phyloP scores from a whole-genome alignment of 2,797 vertebrate genomes.

The Anas acuta region DNA sequence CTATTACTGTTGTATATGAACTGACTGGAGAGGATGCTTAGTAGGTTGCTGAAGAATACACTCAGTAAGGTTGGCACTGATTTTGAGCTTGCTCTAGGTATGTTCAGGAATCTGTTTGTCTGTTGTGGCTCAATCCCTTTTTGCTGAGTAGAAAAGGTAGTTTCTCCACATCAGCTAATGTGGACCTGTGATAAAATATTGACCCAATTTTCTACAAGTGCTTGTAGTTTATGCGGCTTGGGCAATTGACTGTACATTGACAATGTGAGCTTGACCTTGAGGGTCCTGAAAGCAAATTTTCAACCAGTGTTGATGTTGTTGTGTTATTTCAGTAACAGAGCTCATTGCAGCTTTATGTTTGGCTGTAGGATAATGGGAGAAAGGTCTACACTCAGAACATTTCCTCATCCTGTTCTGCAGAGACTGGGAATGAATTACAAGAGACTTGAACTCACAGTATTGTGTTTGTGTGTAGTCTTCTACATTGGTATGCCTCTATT shows the following conservation, averaged over 20 bases:
- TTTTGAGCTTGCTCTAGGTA: neutral
- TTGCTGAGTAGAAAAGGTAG: neutral
- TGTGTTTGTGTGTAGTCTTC: neutral
- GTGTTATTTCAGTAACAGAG: neutral
- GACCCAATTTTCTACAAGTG: neutral
- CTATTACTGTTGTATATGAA: neutral
- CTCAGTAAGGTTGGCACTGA: neutral
- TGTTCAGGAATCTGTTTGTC: neutral
- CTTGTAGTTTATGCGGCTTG: neutral
- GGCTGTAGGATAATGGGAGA: neutral
- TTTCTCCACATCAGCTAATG: neutral
- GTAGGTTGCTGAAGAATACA: neutral
- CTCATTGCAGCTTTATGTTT: neutral
- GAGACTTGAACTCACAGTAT: accelerated
- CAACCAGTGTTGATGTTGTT: neutral
- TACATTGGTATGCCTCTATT: neutral
- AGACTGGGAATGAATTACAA: neutral
- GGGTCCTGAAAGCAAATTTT: neutral
- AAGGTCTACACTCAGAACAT: neutral
- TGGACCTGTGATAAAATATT: neutral
- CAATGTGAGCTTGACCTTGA: neutral
- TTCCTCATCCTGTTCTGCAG: neutral
- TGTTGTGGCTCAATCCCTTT: neutral
- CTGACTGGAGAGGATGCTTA: neutral
- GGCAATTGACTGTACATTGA: neutral